Percentiles rank a stretch among this genome's conserved stretches.
Conservation (phyloP, 2,888 invertebrate species). For the Himalopsyche japonica region DNA sequence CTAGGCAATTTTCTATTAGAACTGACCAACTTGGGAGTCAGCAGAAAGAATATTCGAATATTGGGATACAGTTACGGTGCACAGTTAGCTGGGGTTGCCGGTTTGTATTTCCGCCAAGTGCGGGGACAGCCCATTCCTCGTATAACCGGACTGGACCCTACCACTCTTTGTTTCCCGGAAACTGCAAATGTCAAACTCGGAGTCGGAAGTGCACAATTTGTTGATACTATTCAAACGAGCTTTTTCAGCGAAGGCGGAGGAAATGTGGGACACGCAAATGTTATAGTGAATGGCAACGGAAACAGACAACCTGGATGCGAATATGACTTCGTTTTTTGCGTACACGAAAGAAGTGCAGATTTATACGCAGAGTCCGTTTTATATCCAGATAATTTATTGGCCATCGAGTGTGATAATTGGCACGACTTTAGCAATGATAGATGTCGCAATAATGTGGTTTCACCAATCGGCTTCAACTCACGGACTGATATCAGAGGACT, state of each 20-base stretch:
- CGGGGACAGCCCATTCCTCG: slow-evolving; percentile 6
- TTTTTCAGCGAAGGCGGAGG: slow-evolving; percentile 19
- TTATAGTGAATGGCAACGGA: slow-evolving; percentile 27
- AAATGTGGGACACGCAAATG: slow-evolving; percentile 31
- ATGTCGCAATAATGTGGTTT: not conserved
- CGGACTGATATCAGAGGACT: slow-evolving; percentile 14
- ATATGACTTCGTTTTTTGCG: slow-evolving; percentile 12
- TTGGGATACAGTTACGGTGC: slow-evolving; percentile 36
- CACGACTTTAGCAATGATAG: not conserved
- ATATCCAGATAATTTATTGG: slow-evolving; percentile 14
- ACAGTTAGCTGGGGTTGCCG: slow-evolving; percentile 32
- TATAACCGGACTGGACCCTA: slow-evolving; percentile 36
- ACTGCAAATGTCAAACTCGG: not conserved
- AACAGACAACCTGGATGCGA: slow-evolving; percentile 28
- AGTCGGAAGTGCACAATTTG: slow-evolving; percentile 26
- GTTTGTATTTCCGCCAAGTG: slow-evolving; percentile 14
- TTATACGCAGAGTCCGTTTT: slow-evolving; percentile 26
- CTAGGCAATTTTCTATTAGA: slow-evolving; percentile 28
- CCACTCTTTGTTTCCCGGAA: slow-evolving; percentile 27
- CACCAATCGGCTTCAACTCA: slow-evolving; percentile 16
- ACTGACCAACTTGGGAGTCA: slow-evolving; percentile 14
- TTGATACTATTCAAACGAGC: slow-evolving; percentile 37
- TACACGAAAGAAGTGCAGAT: slow-evolving; percentile 20
- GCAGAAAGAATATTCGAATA: slow-evolving; percentile 19
- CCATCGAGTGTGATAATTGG: slow-evolving; percentile 24